Base-by-base conservation (phyloP, 2,113 vertebrate genomes). In the Semicossyphus pulcher region DNA sequence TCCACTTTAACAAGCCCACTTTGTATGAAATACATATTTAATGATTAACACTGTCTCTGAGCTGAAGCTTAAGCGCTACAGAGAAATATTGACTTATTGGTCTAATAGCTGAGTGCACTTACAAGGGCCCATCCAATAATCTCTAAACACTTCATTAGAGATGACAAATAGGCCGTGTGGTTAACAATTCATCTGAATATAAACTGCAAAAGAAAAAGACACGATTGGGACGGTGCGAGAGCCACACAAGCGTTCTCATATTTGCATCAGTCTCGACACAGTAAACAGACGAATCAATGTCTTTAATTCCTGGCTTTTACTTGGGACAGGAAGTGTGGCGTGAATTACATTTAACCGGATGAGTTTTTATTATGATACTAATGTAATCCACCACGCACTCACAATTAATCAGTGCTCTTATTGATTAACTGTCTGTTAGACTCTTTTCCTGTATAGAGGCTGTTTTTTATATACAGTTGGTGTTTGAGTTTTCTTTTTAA, bases 341-440 rank as follows among this genome's bases (percentile, higher is more conserved):
- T 88, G 74, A 88, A 72, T 84, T 79, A 85, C 34, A 37, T 72
- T 63, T 32, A 26, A 18, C 21, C 7, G 0, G 51, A 65, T 53
- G 41, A 23, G 31, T 51, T 76, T 71, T 69, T 70, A 72, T 69
- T 76, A 74, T 56, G 34, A 76, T 76, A 63, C 71, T 84, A 87
- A 89, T 81, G 75, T 60, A 83, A 86, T 85, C 56, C 70, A 57
- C 37, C 25, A 56, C 67, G 66, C 85, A 77, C 63, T 80, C 62
- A 44, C 36, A 57, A 89, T 90, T 78, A 78, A 79, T 77, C 80
- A 73, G 61, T 49, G 76, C 26, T 61, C 58, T 31, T 37, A 72
- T 70, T 57, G 41, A 76, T 80, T 78, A 20, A 10, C 23, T 2
- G 16, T 56, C 26, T 25, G 20, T n/a, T 41, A 9, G 32, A 21